Percentiles rank a stretch among this genome's conserved stretches.
These are phyloP conservation scores for Sepiola atlantica DNA, from an alignment of 2,888 invertebrate genomes.

Conservation along the genomic window DNA sequence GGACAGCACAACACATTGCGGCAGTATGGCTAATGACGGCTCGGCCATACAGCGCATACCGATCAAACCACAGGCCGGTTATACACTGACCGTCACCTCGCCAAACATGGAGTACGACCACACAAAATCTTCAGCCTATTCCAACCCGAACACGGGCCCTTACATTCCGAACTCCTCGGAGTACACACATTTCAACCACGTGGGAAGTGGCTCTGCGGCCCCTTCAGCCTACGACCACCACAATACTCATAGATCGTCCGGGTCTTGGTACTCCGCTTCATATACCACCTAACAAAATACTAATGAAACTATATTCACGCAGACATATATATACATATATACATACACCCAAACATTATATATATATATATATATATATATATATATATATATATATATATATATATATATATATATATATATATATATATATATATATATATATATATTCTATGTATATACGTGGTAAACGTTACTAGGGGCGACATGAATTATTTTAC, in stretches of 20 bases:
- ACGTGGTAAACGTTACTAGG: background rate
- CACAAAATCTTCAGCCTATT: constrained; percentile 35
- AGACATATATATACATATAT: constrained; percentile 38
- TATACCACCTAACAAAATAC: constrained; percentile 47
- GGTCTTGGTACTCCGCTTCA: constrained; percentile 55
- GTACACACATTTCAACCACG: constrained; percentile 51
- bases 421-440: background rate
- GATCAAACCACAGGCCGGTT: constrained; percentile 36
- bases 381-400: background rate
- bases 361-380: background rate
- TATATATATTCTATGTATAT: background rate
- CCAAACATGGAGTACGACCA: constrained; percentile 48
- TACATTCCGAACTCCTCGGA: constrained; percentile 43
- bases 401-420: constrained; percentile 24
- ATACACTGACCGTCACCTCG: constrained; percentile 46
- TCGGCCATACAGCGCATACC: constrained; percentile 39
- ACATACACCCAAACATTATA: background rate
- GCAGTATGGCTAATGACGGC: background rate
- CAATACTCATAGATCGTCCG: constrained; percentile 53
- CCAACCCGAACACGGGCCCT: background rate
- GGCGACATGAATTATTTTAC: background rate
- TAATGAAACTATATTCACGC: background rate
- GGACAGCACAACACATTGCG: constrained; percentile 47
- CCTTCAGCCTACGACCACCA: constrained; percentile 53
- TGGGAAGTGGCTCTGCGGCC: constrained; percentile 49